Percentiles rank a stretch among this genome's conserved stretches.
These are phyloP conservation scores for Sphaerodactylus townsendi DNA, from an alignment of 2,113 vertebrate species.

Conservation along the genomic window DNA sequence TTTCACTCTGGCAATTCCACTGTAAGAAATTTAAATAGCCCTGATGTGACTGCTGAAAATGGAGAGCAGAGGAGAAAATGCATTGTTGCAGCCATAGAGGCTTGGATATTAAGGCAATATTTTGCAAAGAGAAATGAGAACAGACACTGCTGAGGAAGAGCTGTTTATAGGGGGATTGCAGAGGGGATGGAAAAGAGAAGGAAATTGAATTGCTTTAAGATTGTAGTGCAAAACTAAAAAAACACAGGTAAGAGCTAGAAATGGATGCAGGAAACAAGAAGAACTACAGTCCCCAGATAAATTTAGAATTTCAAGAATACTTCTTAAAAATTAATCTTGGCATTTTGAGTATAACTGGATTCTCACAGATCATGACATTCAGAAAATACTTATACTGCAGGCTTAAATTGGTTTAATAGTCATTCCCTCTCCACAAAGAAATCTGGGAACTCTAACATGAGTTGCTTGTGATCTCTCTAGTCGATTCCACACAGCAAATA, in stretches of 20 bases:
- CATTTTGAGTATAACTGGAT: not conserved
- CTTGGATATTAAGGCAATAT: not conserved
- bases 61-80: not conserved
- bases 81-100: not conserved
- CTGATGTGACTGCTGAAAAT: not conserved
- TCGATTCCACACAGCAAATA: too few relatives aligned
- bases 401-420: too few relatives aligned
- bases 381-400: too few relatives aligned
- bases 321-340: not conserved
- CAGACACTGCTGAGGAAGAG: not conserved
- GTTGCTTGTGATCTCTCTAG: too few relatives aligned
- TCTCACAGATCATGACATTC: too few relatives aligned
- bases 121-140: not conserved
- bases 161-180: not conserved
- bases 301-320: not conserved
- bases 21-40: not conserved
- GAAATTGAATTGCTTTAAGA: not conserved
- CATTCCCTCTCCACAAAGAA: too few relatives aligned
- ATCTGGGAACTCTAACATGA: too few relatives aligned
- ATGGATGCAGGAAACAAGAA: not conserved
- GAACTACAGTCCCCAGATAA: not conserved
- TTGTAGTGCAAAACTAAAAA: not conserved
- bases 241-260: not conserved
- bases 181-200: not conserved
- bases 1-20: not conserved